Evolutionary conservation across 2,888 invertebrate genomes (phyloP), one percentile per base, ranked within the genome.

Genomic region (Germaria angustata): DNA sequence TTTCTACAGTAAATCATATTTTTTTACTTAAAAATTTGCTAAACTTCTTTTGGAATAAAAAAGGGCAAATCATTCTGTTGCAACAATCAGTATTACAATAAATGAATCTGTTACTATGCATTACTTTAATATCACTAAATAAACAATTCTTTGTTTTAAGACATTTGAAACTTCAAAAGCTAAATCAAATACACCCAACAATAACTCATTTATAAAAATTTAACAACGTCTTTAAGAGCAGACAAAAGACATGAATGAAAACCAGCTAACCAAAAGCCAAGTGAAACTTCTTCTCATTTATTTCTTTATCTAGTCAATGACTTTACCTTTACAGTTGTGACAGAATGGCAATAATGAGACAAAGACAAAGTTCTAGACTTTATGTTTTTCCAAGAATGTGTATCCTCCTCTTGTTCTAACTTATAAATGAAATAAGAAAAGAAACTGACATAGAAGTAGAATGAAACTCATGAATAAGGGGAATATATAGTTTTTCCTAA

Each of bases 131-230:
- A 17, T 44, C 44, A 28, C 13, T 8, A 41, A 22, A 8, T 8
- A 59, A 39, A 22, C n/a, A 41, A 11, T 1, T 15, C 22, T 4
- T 0, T 17, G 39, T n/a, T n/a, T n/a, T n/a, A 36, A 63, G 49
- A 15, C 8, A 22, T 17, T 4, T 39, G 15, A 15, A 9, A 36
- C 24, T 8, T 6, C 32, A 34, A 71, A 79, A 79, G 66, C 72
- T 71, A 61, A 61, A 59, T 79, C 28, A 28, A 66, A 68, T 41
- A 53, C 20, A 73, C 72, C 44, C 46, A 44, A 44, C 66, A 59
- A 61, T 66, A 72, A 79, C 79, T 79, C 72, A 72, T 73, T 72
- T 79, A 66, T 61, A 79, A 79, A 72, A 73, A 34, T 72, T 66
- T 22, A 79, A 79, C 59, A 79, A 79, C 66, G 79, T 8, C 20